These are phyloP conservation scores for Iselma pallidipennis DNA, from an alignment of 2,888 invertebrate species.

Conservation along the genomic window DNA sequence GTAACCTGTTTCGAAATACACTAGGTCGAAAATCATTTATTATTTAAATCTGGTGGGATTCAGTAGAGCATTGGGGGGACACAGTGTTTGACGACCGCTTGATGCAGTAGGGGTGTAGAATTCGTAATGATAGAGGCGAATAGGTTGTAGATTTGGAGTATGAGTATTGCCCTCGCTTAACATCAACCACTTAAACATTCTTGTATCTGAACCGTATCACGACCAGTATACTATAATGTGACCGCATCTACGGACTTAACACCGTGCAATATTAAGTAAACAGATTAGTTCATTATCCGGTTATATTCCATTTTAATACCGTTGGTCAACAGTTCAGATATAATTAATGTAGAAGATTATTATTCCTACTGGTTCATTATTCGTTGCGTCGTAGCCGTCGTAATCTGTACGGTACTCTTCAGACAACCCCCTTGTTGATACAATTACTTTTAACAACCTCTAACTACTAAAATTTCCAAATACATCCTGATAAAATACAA, in stretches of 20 bases:
- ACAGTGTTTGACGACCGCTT: conserved; percentile 32
- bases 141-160: conserved; percentile 17
- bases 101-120: conserved; percentile 33
- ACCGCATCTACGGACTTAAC: conserved; percentile 38
- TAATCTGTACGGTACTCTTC: conserved; percentile 27
- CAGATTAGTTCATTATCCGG: conserved; percentile 52
- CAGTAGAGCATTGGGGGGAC: conserved; percentile 24
- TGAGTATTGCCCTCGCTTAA: conserved; percentile 9
- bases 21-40: conserved; percentile 35
- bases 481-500: background rate
- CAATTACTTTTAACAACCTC: conserved; percentile 29
- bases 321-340: conserved; percentile 51
- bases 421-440: conserved; percentile 25
- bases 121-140: conserved; percentile 29
- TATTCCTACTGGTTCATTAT: conserved; percentile 46
- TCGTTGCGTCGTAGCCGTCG: conserved; percentile 30
- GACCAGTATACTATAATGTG: conserved; percentile 22
- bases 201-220: conserved; percentile 17
- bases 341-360: conserved; percentile 51
- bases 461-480: conserved; percentile 12
- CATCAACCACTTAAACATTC: conserved; percentile 26
- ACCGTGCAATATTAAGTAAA: conserved; percentile 50
- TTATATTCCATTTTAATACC: conserved; percentile 49
- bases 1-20: conserved; percentile 29
- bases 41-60: conserved; percentile 34